Percentiles rank a stretch among this genome's conserved stretches.
These are phyloP conservation scores for Mesorhabditis belari DNA, from an alignment of 2,888 invertebrate species.

Conservation along the genomic window DNA sequence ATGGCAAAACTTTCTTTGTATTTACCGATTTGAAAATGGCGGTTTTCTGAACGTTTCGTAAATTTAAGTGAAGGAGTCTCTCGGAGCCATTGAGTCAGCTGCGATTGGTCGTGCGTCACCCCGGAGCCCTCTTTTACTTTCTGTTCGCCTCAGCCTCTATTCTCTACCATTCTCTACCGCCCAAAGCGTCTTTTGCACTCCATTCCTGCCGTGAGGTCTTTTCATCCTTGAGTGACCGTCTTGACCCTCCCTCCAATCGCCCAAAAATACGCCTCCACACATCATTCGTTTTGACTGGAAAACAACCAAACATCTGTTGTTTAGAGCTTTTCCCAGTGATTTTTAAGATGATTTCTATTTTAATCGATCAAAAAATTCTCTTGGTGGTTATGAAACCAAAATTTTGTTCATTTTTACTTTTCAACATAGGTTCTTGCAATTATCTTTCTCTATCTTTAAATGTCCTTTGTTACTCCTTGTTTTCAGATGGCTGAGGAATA, in stretches of 20 bases:
- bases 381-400: too few relatives aligned
- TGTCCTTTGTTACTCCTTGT: neutral
- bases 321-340: too few relatives aligned
- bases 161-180: neutral
- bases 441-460: neutral
- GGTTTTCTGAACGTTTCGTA: neutral
- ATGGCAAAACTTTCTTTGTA: too few relatives aligned
- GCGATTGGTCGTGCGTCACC: neutral
- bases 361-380: too few relatives aligned
- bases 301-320: too few relatives aligned
- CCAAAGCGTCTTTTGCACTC: neutral
- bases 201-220: neutral
- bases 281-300: neutral
- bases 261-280: neutral
- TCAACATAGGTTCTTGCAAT: too few relatives aligned
- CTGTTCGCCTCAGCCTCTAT: neutral
- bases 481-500: constrained; percentile 4
- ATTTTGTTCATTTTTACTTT: too few relatives aligned
- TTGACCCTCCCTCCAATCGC: neutral
- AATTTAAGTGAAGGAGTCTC: neutral
- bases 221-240: too few relatives aligned
- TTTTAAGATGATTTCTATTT: too few relatives aligned
- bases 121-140: neutral
- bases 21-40: neutral
- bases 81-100: neutral